Evolutionary conservation across 1,140 invertebrate genomes (phyloP).

Genomic region (Adelges cooleyi): DNA sequence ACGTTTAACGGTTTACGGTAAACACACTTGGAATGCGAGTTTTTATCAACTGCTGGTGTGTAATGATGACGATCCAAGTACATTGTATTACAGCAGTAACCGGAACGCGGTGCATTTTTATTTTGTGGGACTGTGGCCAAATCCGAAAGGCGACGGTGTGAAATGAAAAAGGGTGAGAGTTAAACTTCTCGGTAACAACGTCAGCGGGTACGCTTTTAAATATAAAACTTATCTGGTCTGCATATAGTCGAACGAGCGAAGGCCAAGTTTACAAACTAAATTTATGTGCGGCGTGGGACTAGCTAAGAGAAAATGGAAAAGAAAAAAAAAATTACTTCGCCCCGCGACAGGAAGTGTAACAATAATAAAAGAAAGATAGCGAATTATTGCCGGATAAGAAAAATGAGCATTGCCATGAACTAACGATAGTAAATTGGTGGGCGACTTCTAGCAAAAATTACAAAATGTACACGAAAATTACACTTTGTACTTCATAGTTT

Average conservation of each 20-base stretch:
- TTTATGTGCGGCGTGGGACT: constrained; percentile 23
- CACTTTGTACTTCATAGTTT: too few species aligned
- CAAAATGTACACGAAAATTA: too few species aligned
- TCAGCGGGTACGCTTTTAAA: constrained; percentile 3
- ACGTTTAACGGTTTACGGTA: too few species aligned
- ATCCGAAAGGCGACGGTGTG: not conserved
- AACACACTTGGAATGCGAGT: too few species aligned
- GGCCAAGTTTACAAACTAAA: not conserved
- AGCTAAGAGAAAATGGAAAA: constrained; percentile 14
- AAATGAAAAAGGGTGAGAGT: not conserved
- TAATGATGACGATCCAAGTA: too few species aligned
- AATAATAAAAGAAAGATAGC: constrained; percentile 16
- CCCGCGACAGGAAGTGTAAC: constrained; percentile 12
- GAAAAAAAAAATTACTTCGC: constrained; percentile 1
- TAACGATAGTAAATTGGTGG: not conserved
- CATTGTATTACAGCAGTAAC: too few species aligned
- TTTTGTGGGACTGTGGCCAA: constrained; percentile 19
- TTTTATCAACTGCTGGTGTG: too few species aligned
- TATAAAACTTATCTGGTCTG: constrained; percentile 27
- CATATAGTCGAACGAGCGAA: constrained; percentile 15
- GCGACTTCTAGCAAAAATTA: not conserved
- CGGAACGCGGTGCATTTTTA: constrained; percentile 6
- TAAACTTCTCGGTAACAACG: not conserved
- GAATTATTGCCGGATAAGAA: constrained; percentile 7
- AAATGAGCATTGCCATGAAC: not conserved